Percentiles rank a stretch among this genome's conserved stretches.
Evolutionary conservation across 1,140 invertebrate genomes (phyloP).

Genomic region (Delia radicum): DNA sequence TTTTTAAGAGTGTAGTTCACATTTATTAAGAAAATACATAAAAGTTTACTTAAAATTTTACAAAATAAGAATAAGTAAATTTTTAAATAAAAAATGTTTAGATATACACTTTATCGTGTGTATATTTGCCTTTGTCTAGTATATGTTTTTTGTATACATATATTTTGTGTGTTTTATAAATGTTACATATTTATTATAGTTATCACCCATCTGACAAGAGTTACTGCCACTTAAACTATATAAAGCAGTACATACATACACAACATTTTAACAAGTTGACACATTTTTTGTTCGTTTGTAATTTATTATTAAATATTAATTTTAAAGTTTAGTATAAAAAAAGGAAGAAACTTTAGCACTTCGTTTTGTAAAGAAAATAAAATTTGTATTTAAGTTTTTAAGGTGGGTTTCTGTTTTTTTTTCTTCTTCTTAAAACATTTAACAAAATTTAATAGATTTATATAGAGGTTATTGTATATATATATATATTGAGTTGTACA

Average conservation of each 20-base stretch:
- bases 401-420: constrained; percentile 33
- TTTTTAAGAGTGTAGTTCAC: too few relatives aligned
- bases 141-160: too few relatives aligned
- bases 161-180: too few relatives aligned
- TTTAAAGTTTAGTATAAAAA: not conserved
- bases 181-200: too few relatives aligned
- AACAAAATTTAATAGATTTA: not conserved
- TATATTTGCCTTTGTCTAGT: too few relatives aligned
- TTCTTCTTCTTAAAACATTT: constrained; percentile 30
- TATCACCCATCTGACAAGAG: constrained; percentile 56
- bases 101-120: too few relatives aligned
- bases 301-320: not conserved
- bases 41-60: too few relatives aligned
- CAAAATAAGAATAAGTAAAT: too few relatives aligned
- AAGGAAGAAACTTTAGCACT: not conserved
- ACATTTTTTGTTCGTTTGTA: not conserved
- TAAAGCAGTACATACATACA: constrained; percentile 14
- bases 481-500: too few relatives aligned
- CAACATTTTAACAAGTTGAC: constrained; percentile 7
- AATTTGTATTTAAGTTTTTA: not conserved
- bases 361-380: not conserved
- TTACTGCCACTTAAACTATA: constrained; percentile 31
- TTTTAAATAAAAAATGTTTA: too few relatives aligned
- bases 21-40: too few relatives aligned
- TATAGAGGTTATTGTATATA: not conserved